Base-by-base conservation (phyloP, 2,888 invertebrate genomes). In the Dryobota labecula region DNA sequence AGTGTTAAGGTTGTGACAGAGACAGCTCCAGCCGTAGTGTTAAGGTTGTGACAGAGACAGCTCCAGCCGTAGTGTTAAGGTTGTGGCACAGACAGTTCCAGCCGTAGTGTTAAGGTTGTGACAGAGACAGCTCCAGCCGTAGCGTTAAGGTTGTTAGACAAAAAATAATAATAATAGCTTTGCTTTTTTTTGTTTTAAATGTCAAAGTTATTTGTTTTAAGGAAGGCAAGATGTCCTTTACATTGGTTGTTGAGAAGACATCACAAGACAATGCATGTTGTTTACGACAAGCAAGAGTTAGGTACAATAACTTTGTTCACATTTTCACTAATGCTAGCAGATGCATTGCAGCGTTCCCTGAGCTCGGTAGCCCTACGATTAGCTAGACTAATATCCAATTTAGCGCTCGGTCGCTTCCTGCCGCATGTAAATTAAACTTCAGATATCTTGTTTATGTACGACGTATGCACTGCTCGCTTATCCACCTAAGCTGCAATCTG, bases 371-470 rank as follows among this genome's bases (percentile, higher is more conserved):
- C 81, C 80, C 81, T 82, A 53, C 41, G 3, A 27, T 18, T 3
- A 41, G 70, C 66, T 43, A 15, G 43, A 47, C 58, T 80, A 63
- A 76, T 73, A 60, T 71, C 63, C 78, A 82, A 80, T 80, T 73
- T 73, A 61, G 70, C 63, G 56, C 54, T 36, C 64, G 62, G 69
- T 47, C 58, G 65, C 80, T 70, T 71, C 68, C 71, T 63, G 56
- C 67, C 75, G 69, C 69, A 61, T 75, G 60, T 36, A 73, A 79
- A 84, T 83, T 83, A 79, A 75, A 72, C 65, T 57, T 60, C 67
- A 73, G 69, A 71, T 76, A 75, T 70, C 64, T 82, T 71, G 78
- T 71, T 71, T 51, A 64, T 30, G 47, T 30, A 33, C 60, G 60
- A 47, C 57, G 67, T 60, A 67, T 61, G 51, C 30, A 15, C 58